Conservation (phyloP, 1,140 invertebrate genomes). For the Orchestia grillus region DNA sequence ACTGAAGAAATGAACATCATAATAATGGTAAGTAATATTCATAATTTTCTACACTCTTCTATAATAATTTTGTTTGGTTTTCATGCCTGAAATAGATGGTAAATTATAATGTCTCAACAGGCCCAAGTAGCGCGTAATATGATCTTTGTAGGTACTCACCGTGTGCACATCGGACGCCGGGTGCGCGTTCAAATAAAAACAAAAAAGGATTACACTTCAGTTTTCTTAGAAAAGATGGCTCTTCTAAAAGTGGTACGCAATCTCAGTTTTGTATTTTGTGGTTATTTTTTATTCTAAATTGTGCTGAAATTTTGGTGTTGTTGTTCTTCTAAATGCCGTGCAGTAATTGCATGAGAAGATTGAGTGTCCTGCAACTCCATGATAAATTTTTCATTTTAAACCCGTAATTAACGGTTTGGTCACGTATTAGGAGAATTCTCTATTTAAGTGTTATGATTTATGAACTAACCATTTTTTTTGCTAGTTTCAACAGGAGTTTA, state of each 20-base stretch:
- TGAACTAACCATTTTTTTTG: not conserved
- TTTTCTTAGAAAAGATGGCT: not conserved
- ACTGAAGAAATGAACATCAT: too few species aligned
- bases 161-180: not conserved
- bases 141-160: not conserved
- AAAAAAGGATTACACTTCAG: not conserved
- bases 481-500: too few species aligned
- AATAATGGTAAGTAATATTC: too few species aligned
- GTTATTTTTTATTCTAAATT: not conserved
- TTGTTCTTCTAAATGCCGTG: not conserved
- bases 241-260: not conserved
- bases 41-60: too few species aligned
- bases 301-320: not conserved
- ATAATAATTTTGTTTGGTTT: too few species aligned
- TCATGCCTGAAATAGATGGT: too few species aligned
- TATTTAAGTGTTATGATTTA: not conserved
- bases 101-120: not conserved
- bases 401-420: not conserved
- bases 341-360: not conserved
- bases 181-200: not conserved
- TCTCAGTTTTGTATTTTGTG: not conserved
- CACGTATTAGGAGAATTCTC: not conserved
- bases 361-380: not conserved
- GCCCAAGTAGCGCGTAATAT: not conserved
- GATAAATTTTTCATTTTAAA: too few species aligned